These are phyloP conservation scores for Ashinkailepas kermadecensis DNA, from an alignment of 2,888 invertebrate genomes.

Conservation along the genomic window DNA sequence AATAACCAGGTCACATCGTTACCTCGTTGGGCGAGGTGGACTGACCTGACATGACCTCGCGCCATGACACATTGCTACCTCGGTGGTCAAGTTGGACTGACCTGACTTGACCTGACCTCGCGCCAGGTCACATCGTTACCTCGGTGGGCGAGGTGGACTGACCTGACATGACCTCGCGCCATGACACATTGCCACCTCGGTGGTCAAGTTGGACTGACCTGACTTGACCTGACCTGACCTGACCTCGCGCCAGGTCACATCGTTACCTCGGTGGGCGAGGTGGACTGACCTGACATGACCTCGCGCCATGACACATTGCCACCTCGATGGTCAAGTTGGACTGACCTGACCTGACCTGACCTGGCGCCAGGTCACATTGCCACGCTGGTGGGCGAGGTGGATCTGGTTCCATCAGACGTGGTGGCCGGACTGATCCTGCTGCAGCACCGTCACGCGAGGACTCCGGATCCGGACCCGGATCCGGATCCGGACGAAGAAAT, in stretches of 20 bases:
- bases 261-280: too few relatives aligned
- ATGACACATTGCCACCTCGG: background rate
- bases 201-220: too few relatives aligned
- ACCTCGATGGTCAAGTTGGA: background rate
- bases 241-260: too few relatives aligned
- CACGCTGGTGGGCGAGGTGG: constrained; percentile 68
- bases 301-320: background rate
- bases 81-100: too few relatives aligned
- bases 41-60: background rate
- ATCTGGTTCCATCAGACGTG: constrained; percentile 80
- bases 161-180: background rate
- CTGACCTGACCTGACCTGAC: background rate
- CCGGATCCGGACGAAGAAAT: constrained; percentile 53
- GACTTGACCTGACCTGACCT: too few relatives aligned
- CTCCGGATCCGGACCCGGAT: constrained; percentile 63
- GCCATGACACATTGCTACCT: background rate
- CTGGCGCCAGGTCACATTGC: constrained; percentile 75
- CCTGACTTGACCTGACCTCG: too few relatives aligned
- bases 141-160: too few relatives aligned
- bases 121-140: too few relatives aligned
- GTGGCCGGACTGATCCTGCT: constrained; percentile 73
- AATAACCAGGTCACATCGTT: too few relatives aligned
- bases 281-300: background rate
- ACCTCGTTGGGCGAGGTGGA: too few relatives aligned
- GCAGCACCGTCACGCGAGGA: constrained; percentile 68